Conservation (phyloP, 2,113 vertebrate species). For the Hemiscyllium ocellatum region DNA sequence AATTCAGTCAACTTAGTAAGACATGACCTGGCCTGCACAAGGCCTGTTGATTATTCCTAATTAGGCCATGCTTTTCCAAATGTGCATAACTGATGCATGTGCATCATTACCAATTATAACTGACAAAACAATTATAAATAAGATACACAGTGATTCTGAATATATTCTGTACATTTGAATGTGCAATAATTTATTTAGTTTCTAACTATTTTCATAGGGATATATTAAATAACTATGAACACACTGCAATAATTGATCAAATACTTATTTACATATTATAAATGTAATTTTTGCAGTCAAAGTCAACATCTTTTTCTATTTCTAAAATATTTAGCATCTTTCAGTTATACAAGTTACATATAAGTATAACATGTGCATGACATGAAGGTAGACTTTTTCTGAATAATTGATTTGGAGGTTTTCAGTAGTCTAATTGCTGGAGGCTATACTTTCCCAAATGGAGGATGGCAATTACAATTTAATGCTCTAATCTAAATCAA, state of each 20-base stretch:
- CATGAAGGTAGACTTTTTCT: not conserved
- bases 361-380: not conserved
- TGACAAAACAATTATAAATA: not conserved
- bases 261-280: not conserved
- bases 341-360: not conserved
- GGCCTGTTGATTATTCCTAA: too few species aligned
- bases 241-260: not conserved
- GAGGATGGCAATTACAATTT: slow-evolving; percentile 51
- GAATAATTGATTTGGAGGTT: slow-evolving; percentile 51
- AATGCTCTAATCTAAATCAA: slow-evolving; percentile 52
- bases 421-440: slow-evolving; percentile 51
- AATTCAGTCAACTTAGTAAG: too few species aligned
- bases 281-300: not conserved
- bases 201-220: not conserved
- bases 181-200: not conserved
- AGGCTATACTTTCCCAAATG: slow-evolving; percentile 50
- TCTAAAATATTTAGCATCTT: slow-evolving; percentile 14
- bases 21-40: too few species aligned
- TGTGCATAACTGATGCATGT: not conserved
- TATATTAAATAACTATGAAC: not conserved
- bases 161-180: not conserved
- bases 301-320: not conserved
- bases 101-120: not conserved
- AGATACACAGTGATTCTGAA: not conserved
- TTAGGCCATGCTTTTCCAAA: too few species aligned